Base-by-base conservation (phyloP, 1,140 invertebrate species). In the Drosophila guanche region DNA sequence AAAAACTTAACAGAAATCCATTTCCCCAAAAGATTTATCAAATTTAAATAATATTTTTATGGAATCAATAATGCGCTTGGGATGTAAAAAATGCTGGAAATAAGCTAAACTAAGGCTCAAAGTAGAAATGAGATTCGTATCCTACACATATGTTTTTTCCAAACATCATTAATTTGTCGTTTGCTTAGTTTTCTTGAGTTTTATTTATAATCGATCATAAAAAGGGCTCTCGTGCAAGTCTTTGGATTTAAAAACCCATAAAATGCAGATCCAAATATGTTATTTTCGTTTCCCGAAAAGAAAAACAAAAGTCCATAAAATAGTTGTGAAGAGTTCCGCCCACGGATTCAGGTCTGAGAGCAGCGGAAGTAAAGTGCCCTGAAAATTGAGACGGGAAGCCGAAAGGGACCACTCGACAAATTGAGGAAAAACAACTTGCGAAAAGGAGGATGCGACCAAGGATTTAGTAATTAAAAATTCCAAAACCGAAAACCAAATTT, bases 241-340 rank as follows among this genome's bases (percentile, higher is more conserved):
- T 58, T 48, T 47, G 65, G 80, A 42, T 60, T 85, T 72, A 73
- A 85, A 80, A 85, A 58, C 60, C 74, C 69, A 78, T 81, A 78
- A 78, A 83, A 66, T 37, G 23, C 56, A 43, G 59, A 71, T 61
- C 27, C 57, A 16, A 74, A 79, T 79, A 76, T 86, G 81, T 86
- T 86, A 71, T 88, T 88, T 88, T 81, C 86, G 76, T 66, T 74
- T 54, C 51, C 40, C 65, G 45, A 43, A 59, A 22, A 53, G 58
- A 60, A 84, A 65, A 67, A 78, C 47, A 58, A 65, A 65, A 71
- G 47, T 62, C 56, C 62, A 83, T 79, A 67, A 84, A 79, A 68
- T 58, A 56, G 74, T 75, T 84, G 41, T 25, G 37, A 78, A 51
- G 57, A 88, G 78, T 81, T 88, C 78, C 83, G 63, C 77, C 68